Base-by-base conservation (phyloP, 2,888 invertebrate species). In the Ptilodon capucinus region DNA sequence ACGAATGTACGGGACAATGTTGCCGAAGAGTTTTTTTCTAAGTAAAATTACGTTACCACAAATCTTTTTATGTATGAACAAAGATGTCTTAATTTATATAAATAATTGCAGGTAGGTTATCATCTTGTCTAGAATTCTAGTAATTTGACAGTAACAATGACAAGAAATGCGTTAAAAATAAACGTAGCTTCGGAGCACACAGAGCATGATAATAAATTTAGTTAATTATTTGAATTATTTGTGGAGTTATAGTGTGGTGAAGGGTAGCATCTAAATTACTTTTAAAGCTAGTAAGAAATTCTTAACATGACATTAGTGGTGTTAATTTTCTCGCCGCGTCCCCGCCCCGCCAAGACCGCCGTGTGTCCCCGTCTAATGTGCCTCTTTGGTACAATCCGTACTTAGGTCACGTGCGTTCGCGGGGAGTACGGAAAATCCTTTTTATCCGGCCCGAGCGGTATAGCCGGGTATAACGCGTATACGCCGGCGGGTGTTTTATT, bases 401-500 rank as follows among this genome's bases (percentile, higher is more conserved):
- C 79, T 77, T 77, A 47, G 71, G 76, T 80, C 82, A 82, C 82
- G 82, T 77, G 77, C 79, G 71, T 71, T 67, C 68, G 70, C 63
- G 72, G 68, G 64, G 68, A 76, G 72, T 72, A 75, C 68, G 69
- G 74, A 71, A 76, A 76, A 77, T 78, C 77, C 76, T 73, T 79
- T 80, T 76, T 69, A 79, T 73, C 72, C 74, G 49, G 64, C 51
- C 42, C 60, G 48, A 38, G 61, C 67, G 65, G 68, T 70, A 68
- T 67, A 66, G 55, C 58, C 42, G 45, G 48, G 53, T 63, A 59
- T 68, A 61, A 67, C 55, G 54, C 60, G 64, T 68, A 59, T 59
- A 57, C 43, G 48, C 41, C 46, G 43, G 43, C 14, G 40, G 46
- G 40, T 42, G 46, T 35, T 56, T 54, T 58, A 57, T 57, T 60